Evolutionary conservation across 2,797 vertebrate species (phyloP).

Genomic region (Alauda arvensis): DNA sequence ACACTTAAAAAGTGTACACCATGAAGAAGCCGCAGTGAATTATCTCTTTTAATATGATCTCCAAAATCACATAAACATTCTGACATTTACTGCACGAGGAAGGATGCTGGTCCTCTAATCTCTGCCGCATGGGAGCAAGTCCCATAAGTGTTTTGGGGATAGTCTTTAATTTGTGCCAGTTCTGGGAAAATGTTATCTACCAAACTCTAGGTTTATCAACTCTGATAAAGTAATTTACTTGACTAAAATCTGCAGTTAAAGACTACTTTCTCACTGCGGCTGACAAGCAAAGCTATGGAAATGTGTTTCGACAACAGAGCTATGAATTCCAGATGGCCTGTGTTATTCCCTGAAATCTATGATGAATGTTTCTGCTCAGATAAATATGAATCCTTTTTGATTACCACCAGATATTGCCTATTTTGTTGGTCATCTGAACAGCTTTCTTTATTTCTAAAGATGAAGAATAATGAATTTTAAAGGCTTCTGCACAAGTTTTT

Average conservation of each 20-base stretch:
- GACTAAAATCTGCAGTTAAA: background rate
- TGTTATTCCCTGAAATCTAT: background rate
- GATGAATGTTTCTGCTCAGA: background rate
- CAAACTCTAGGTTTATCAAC: background rate
- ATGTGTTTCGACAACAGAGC: background rate
- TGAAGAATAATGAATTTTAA: background rate
- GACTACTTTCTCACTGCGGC: background rate
- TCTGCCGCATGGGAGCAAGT: background rate
- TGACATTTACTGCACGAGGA: background rate
- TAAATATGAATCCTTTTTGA: background rate
- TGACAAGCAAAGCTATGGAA: background rate
- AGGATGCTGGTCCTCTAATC: background rate
- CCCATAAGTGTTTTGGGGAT: background rate
- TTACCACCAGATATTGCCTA: background rate
- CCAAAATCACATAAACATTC: background rate
- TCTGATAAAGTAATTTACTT: background rate
- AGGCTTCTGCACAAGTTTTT: background rate
- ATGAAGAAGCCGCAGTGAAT: background rate
- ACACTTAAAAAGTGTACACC: background rate
- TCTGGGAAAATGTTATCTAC: background rate
- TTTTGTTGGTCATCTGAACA: background rate
- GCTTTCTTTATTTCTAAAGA: background rate
- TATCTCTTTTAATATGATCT: background rate
- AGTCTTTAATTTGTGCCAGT: background rate
- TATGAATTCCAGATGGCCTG: background rate